Percentiles rank a stretch among this genome's conserved stretches.
These are phyloP conservation scores for Gephyroberyx darwinii DNA, from an alignment of 2,797 vertebrate genomes.

Conservation along the genomic window DNA sequence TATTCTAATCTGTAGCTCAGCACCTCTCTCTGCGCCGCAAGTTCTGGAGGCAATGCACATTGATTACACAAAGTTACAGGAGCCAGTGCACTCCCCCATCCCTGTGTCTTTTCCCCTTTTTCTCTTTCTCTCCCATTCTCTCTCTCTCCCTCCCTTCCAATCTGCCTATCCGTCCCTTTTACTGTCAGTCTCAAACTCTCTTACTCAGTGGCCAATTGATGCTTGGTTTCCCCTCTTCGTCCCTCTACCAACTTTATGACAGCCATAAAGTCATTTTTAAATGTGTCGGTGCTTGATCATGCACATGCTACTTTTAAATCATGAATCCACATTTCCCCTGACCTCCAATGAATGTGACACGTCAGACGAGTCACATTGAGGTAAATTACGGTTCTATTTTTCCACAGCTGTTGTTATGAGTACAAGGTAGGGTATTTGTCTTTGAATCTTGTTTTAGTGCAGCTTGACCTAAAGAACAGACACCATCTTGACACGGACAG, in stretches of 20 bases:
- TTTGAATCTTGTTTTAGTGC: constrained; percentile 48
- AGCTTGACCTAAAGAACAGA: constrained; percentile 73
- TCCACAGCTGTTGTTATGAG: constrained; percentile 47
- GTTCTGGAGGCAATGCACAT: constrained; percentile 54
- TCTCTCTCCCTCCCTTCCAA: constrained; percentile 24
- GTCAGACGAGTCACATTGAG: constrained; percentile 32
- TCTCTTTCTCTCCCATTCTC: constrained; percentile 2
- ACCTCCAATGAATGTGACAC: constrained; percentile 44
- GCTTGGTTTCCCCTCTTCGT: constrained; percentile 55
- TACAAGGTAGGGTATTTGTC: constrained; percentile 14
- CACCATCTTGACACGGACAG: constrained; percentile 68
- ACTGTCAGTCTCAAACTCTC: constrained; percentile 55
- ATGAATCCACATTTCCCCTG: constrained; percentile 35
- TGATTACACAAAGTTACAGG: constrained; percentile 57
- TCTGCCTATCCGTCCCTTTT: constrained; percentile 62
- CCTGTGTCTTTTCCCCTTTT: constrained; percentile 13
- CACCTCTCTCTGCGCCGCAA: constrained; percentile 40
- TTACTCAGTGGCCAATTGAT: constrained; percentile 60
- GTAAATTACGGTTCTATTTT: constrained; percentile 21
- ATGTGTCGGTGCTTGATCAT: constrained; percentile 50
- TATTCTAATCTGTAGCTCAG: constrained; percentile 69
- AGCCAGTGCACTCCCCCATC: constrained; percentile 17
- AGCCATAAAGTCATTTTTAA: constrained; percentile 65
- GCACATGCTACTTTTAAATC: constrained; percentile 55
- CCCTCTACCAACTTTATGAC: constrained; percentile 61